phyloP scores from a whole-genome alignment of 2,113 vertebrate genomes.

The Melanocharis versteri region DNA sequence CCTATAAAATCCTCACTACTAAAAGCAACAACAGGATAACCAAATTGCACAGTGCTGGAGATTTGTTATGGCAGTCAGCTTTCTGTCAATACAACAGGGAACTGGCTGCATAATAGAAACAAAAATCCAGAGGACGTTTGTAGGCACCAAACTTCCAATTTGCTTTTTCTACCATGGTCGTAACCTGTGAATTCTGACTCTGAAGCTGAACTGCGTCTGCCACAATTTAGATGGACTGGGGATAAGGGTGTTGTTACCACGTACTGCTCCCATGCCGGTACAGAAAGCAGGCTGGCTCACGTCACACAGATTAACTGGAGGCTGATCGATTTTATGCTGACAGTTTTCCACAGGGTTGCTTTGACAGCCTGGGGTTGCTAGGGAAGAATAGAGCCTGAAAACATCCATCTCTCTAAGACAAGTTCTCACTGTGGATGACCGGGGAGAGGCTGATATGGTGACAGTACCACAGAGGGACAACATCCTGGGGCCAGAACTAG shows the following conservation, averaged over 20 bases:
- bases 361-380: not conserved
- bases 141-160: not conserved
- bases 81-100: not conserved
- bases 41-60: not conserved
- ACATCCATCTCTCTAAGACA: not conserved
- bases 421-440: not conserved
- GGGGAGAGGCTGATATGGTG: not conserved
- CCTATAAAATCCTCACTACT: constrained; percentile 22
- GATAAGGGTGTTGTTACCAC: not conserved
- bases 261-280: not conserved
- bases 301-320: not conserved
- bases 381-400: not conserved
- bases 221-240: not conserved
- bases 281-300: not conserved
- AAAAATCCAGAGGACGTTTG: not conserved
- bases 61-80: constrained; percentile 7
- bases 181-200: not conserved
- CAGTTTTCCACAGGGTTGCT: not conserved
- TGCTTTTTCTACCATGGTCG: not conserved
- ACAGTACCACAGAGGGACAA: not conserved
- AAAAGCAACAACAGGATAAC: constrained; percentile 33
- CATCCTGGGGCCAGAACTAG: not conserved
- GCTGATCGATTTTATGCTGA: not conserved
- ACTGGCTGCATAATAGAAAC: not conserved
- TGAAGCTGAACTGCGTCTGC: not conserved